Conservation (phyloP, 2,113 vertebrate species). For the Protobothrops flavoviridis region DNA sequence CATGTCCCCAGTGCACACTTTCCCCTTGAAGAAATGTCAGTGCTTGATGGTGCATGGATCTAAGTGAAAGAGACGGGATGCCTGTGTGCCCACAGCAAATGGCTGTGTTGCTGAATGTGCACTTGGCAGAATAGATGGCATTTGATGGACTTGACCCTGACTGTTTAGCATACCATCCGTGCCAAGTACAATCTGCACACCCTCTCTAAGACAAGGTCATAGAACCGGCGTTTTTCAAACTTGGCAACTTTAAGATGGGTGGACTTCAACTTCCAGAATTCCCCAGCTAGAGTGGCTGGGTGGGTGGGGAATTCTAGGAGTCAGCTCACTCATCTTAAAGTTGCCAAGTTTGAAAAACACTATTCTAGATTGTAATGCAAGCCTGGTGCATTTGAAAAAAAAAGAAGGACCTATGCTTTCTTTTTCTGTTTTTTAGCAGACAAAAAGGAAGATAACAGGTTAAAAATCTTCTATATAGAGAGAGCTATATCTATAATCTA, state of each 20-base stretch:
- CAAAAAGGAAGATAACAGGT: neutral
- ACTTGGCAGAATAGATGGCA: neutral
- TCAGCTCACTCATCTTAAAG: neutral
- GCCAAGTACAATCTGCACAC: neutral
- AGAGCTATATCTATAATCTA: too few relatives aligned
- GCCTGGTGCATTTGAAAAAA: neutral
- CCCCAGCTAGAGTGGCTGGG: too few relatives aligned
- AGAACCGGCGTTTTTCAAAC: neutral
- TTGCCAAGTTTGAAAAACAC: neutral
- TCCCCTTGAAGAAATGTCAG: neutral
- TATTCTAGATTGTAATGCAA: neutral
- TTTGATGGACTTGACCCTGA: neutral
- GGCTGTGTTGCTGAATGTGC: neutral
- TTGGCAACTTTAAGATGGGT: neutral
- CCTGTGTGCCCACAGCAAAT: neutral
- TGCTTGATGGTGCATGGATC: neutral
- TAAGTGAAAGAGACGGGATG: neutral
- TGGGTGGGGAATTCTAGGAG: neutral
- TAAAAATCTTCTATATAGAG: too few relatives aligned
- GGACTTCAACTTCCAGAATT: neutral
- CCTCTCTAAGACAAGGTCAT: neutral
- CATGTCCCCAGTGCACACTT: neutral
- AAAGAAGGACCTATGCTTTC: neutral
- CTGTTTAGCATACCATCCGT: neutral
- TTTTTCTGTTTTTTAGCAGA: neutral